phyloP scores from a whole-genome alignment of 1,140 invertebrate genomes.

The Oncopodura yosiiana region DNA sequence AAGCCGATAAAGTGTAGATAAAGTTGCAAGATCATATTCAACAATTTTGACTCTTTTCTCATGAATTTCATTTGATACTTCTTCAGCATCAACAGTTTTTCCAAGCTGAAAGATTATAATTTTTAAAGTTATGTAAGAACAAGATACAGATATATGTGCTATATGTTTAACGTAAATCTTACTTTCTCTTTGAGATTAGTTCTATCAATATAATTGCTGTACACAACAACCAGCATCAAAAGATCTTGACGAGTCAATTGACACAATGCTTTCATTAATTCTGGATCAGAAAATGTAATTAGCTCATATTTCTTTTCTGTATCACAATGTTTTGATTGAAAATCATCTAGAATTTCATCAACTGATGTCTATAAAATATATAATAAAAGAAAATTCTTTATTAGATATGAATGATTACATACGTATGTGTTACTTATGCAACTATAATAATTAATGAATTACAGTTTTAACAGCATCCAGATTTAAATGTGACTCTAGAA shows the following conservation, averaged over 20 bases:
- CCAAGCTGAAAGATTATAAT: not conserved
- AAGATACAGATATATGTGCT: not conserved
- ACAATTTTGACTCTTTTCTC: not conserved
- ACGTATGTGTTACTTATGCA: not conserved
- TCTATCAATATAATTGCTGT: constrained; percentile 20
- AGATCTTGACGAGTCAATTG: constrained; percentile 2
- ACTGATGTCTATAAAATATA: constrained; percentile 1
- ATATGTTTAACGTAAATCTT: not conserved
- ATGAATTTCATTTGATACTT: not conserved
- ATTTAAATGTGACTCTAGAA: constrained; percentile 14
- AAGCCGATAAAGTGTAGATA: not conserved
- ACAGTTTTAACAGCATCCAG: constrained; percentile 17
- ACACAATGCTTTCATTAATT: constrained; percentile 9
- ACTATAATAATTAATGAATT: not conserved
- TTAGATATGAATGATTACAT: not conserved
- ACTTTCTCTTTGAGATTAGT: constrained; percentile 7
- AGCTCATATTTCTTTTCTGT: constrained; percentile 3
- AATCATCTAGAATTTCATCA: constrained; percentile 18
- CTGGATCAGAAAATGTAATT: constrained; percentile 5
- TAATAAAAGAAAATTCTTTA: not conserved
- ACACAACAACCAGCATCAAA: constrained; percentile 11
- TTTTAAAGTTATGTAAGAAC: not conserved
- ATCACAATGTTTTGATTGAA: constrained; percentile 16
- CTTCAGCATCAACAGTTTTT: not conserved
- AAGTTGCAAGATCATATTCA: not conserved